Evolutionary conservation across 2,113 vertebrate species (phyloP).

Genomic region (Neodon shergylaensis): DNA sequence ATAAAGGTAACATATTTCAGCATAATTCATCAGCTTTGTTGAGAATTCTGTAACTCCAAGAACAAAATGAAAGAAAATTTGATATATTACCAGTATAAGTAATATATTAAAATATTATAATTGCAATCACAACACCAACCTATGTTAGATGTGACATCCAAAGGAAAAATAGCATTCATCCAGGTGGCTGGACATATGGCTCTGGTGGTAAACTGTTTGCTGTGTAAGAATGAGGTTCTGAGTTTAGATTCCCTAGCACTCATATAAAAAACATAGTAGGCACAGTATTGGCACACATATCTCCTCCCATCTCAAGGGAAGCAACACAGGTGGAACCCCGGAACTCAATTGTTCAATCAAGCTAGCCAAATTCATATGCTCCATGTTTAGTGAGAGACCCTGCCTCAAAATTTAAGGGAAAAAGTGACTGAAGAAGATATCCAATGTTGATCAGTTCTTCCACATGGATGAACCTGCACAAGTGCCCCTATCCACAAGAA

Average conservation of each 20-base stretch:
- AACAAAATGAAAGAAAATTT: background rate
- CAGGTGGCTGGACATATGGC: background rate
- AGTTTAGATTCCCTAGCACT: background rate
- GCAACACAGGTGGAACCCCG: background rate
- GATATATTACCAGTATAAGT: constrained; percentile 7
- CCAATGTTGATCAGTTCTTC: background rate
- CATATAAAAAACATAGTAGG: background rate
- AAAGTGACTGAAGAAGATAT: background rate
- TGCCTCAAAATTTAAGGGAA: background rate
- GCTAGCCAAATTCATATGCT: background rate
- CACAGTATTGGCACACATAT: background rate
- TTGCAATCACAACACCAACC: background rate
- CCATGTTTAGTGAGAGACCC: background rate
- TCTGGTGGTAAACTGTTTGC: background rate
- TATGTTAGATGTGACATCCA: constrained; percentile 23
- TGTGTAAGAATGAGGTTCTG: background rate
- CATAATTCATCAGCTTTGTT: background rate
- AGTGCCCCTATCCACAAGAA: background rate
- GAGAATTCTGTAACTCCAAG: constrained; percentile 17
- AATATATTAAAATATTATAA: background rate
- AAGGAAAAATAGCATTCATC: background rate
- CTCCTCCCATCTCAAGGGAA: background rate
- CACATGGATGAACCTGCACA: background rate
- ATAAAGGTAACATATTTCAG: constrained; percentile 10
- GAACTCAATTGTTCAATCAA: background rate